Percentiles rank a stretch among this genome's conserved stretches.
Evolutionary conservation across 2,113 vertebrate genomes (phyloP).

Genomic region (Cyrtonyx montezumae): DNA sequence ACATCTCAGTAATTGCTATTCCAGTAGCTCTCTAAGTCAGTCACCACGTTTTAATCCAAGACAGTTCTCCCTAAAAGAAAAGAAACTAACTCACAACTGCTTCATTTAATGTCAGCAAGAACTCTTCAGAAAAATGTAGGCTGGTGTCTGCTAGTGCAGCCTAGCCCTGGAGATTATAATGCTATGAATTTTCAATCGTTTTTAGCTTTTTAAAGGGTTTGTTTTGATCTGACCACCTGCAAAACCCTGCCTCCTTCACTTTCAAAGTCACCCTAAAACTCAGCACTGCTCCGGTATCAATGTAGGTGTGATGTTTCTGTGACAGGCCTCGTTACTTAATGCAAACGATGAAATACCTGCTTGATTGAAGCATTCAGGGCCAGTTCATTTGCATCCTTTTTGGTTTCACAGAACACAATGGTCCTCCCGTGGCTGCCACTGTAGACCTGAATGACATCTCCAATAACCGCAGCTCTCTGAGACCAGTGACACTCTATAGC

Average conservation of each 20-base stretch:
- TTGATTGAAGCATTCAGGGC: conserved; percentile 91
- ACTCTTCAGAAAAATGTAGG: background rate
- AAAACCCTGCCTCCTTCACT: background rate
- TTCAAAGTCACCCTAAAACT: background rate
- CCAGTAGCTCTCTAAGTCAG: background rate
- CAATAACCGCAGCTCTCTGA: conserved; percentile 90
- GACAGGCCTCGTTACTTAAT: background rate
- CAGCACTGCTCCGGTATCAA: background rate
- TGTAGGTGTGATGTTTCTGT: fast-evolving
- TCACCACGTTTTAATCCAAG: background rate
- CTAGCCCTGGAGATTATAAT: background rate
- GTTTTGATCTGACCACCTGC: background rate
- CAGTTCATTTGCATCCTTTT: conserved; percentile 93
- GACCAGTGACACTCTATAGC: conserved; percentile 95
- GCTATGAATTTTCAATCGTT: background rate
- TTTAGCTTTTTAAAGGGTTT: background rate
- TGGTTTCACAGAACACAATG: conserved; percentile 96
- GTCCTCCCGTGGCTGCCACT: conserved; percentile 91
- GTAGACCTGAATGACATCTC: conserved; percentile 93
- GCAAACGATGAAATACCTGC: conserved; percentile 80
- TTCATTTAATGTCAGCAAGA: background rate
- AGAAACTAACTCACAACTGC: background rate
- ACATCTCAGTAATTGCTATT: background rate
- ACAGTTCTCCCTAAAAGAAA: background rate
- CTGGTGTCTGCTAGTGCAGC: background rate